Conservation (phyloP, 2,888 invertebrate species). For the Furcula furcula region DNA sequence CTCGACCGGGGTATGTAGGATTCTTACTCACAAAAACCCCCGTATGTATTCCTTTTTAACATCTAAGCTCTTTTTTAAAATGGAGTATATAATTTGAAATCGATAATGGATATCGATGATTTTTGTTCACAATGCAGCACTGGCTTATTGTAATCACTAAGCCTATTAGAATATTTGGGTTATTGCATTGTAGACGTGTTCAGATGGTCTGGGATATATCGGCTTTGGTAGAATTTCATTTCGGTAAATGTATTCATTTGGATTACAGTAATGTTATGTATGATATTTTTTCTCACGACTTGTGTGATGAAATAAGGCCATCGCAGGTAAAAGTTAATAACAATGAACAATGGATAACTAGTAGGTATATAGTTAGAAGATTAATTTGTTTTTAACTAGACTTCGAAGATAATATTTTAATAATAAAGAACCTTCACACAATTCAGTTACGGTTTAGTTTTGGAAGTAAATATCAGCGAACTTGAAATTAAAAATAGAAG, state of each 20-base stretch:
- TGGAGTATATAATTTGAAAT: no score
- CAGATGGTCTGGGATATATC: slow-evolving; percentile 12
- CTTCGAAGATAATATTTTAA: no score
- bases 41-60: no score
- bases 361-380: not conserved
- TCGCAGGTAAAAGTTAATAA: not conserved
- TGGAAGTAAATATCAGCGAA: no score
- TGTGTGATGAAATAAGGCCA: not conserved
- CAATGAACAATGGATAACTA: not conserved
- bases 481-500: no score
- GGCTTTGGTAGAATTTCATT: slow-evolving; percentile 23
- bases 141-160: slow-evolving; percentile 39
- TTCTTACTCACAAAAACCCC: no score
- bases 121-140: slow-evolving; percentile 4
- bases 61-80: no score
- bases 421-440: no score
- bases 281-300: slow-evolving; percentile 23
- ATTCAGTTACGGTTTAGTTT: no score
- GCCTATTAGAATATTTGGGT: slow-evolving; percentile 45
- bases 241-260: slow-evolving; percentile 23
- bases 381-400: no score
- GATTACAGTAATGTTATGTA: slow-evolving; percentile 28
- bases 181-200: slow-evolving; percentile 27
- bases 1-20: no score
- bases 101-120: slow-evolving; percentile 9